Evolutionary conservation across 2,113 vertebrate species (phyloP).

Genomic region (Myodes glareolus): DNA sequence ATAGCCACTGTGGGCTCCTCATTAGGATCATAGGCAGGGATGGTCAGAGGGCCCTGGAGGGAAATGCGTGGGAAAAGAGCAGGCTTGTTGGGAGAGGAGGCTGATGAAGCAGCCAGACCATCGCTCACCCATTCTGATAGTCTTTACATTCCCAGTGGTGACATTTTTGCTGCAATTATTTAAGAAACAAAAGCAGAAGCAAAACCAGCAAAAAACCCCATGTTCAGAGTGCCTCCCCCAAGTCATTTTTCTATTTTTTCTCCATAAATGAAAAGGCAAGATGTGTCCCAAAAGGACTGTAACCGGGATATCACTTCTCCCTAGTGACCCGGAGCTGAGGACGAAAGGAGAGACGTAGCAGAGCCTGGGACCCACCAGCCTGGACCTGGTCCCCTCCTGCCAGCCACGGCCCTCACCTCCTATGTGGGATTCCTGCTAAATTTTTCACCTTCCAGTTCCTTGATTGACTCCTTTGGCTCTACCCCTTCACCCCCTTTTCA

Average conservation of each 20-base stretch:
- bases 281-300: conserved; percentile 4
- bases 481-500: neutral
- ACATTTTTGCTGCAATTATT: conserved; percentile 65
- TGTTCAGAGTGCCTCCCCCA: neutral
- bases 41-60: neutral
- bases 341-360: neutral
- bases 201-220: neutral
- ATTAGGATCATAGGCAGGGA: neutral
- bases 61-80: neutral
- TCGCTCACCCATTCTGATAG: conserved; percentile 30
- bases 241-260: conserved; percentile 56
- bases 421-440: too few relatives aligned
- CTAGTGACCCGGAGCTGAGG: neutral
- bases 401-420: neutral
- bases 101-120: neutral
- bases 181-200: conserved; percentile 38
- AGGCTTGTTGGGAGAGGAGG: neutral
- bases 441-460: neutral
- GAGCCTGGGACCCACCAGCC: neutral
- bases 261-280: conserved; percentile 55
- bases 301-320: conserved; percentile 18
- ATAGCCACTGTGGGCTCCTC: neutral
- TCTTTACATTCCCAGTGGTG: conserved; percentile 9
- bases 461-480: neutral
- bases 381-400: accelerated